Percentiles rank a stretch among this genome's conserved stretches.
phyloP scores from a whole-genome alignment of 2,113 vertebrate genomes.

The Taurulus bubalis region DNA sequence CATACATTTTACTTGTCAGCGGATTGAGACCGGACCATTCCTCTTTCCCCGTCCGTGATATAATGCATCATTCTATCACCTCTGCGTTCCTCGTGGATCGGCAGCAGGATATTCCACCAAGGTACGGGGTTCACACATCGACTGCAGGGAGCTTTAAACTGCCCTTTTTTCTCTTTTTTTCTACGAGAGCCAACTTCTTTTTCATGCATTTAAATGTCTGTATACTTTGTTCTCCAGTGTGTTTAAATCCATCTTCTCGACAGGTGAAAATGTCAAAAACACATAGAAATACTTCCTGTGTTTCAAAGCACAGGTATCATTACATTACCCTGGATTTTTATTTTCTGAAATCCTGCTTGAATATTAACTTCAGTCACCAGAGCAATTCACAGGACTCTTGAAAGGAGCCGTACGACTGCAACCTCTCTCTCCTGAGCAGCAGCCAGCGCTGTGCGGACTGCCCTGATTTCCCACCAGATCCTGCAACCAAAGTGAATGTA shows the following conservation, averaged over 20 bases:
- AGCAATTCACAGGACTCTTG: background rate
- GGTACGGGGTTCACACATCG: slow-evolving; percentile 15
- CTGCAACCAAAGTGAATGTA: background rate
- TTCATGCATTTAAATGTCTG: slow-evolving; percentile 58
- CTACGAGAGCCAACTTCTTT: slow-evolving; percentile 27
- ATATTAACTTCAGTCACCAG: no score
- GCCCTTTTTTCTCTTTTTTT: slow-evolving; percentile 11
- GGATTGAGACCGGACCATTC: slow-evolving; percentile 32
- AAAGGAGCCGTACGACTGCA: background rate
- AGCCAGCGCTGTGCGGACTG: background rate
- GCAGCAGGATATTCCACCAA: slow-evolving; percentile 43
- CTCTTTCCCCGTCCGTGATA: slow-evolving; percentile 27
- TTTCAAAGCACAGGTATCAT: slow-evolving; percentile 4
- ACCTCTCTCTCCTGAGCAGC: background rate
- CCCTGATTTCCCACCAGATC: background rate
- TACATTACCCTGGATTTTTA: background rate
- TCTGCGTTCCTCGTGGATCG: slow-evolving; percentile 32
- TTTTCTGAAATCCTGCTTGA: slow-evolving; percentile 8
- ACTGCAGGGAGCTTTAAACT: slow-evolving; percentile 10
- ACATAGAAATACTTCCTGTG: slow-evolving; percentile 12
- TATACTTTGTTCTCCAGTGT: slow-evolving; percentile 36
- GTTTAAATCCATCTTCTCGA: slow-evolving; percentile 42
- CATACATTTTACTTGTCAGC: slow-evolving; percentile 53
- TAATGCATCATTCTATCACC: slow-evolving; percentile 60
- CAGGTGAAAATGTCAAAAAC: slow-evolving; percentile 46